Evolutionary conservation across 2,797 vertebrate species (phyloP).

Genomic region (Aplochiton taeniatus): DNA sequence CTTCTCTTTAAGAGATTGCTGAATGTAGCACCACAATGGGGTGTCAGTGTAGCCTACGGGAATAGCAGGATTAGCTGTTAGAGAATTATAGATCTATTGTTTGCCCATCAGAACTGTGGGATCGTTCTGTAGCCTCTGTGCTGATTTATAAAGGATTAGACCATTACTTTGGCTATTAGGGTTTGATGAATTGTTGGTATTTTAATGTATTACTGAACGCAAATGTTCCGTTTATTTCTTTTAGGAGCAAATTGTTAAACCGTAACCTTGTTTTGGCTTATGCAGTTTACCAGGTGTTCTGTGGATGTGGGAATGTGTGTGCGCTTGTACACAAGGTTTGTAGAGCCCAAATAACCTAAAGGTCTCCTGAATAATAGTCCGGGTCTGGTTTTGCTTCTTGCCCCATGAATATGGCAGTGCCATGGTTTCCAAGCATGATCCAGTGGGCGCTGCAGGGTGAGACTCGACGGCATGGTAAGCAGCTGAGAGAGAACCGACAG

Average conservation of each 20-base stretch:
- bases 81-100: conserved; percentile 59
- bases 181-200: conserved; percentile 40
- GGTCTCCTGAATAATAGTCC: too few relatives aligned
- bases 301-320: conserved; percentile 9
- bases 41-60: conserved; percentile 51
- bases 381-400: conserved; percentile 15
- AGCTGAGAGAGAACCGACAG: conserved; percentile 63
- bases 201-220: conserved; percentile 34
- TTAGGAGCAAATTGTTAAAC: conserved; percentile 41
- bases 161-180: too few relatives aligned
- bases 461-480: conserved; percentile 49
- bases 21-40: conserved; percentile 29
- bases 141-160: too few relatives aligned
- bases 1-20: too few relatives aligned
- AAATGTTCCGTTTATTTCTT: conserved; percentile 41
- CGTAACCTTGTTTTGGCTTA: too few relatives aligned
- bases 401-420: conserved; percentile 27
- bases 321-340: background rate
- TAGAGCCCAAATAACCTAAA: too few relatives aligned
- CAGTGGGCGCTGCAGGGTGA: conserved; percentile 46
- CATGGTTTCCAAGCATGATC: conserved; percentile 10
- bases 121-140: conserved; percentile 12
- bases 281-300: conserved; percentile 53
- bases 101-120: conserved; percentile 12
- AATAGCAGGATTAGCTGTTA: conserved; percentile 50